These are phyloP conservation scores for Cichladusa arquata DNA, from an alignment of 2,113 vertebrate species.

Conservation along the genomic window DNA sequence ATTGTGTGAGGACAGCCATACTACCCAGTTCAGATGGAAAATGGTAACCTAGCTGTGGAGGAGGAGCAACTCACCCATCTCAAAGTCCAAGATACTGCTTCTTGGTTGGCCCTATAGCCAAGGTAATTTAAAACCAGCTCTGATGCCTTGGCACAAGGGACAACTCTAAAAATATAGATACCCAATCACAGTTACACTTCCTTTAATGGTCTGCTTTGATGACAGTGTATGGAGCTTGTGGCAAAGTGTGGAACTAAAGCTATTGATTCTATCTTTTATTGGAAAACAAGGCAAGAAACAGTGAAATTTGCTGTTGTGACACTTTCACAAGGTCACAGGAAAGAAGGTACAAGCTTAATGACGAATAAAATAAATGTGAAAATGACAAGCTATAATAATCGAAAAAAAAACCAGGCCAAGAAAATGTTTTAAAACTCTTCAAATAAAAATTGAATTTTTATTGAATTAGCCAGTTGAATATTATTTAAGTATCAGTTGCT, in stretches of 20 bases:
- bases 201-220: not conserved
- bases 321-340: not conserved
- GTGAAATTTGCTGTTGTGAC: not conserved
- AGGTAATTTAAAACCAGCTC: not conserved
- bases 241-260: not conserved
- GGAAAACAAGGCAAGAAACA: not conserved
- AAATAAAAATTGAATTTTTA: not conserved
- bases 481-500: not conserved
- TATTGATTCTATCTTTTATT: not conserved
- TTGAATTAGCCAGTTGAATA: not conserved
- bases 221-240: not conserved
- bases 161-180: not conserved
- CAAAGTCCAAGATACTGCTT: not conserved
- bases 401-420: not conserved
- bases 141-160: not conserved
- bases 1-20: not conserved
- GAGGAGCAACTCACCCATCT: not conserved
- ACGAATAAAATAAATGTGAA: not conserved
- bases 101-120: fast-evolving
- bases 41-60: not conserved
- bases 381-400: not conserved
- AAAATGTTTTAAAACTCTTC: not conserved
- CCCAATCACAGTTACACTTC: fast-evolving
- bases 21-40: not conserved
- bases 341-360: not conserved